Percentiles rank a stretch among this genome's conserved stretches.
Conservation (phyloP, 2,888 invertebrate species). For the Pristionchus japonicus region DNA sequence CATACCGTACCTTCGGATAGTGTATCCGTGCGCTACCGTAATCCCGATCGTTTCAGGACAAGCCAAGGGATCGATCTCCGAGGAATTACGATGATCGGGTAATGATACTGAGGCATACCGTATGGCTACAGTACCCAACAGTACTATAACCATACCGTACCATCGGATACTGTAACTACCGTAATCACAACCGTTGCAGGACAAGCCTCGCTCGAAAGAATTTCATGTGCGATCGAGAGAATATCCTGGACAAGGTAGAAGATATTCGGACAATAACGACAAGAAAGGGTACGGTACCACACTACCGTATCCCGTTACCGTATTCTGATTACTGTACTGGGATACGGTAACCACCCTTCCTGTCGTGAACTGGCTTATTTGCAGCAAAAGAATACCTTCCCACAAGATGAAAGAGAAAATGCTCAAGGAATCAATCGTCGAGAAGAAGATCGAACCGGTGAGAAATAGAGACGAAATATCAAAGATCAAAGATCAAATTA, state of each 20-base stretch:
- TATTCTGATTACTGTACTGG: not conserved
- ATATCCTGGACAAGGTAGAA: not conserved
- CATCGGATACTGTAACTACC: too few relatives aligned
- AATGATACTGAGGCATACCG: too few relatives aligned
- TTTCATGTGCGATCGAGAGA: not conserved
- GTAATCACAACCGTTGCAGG: not conserved
- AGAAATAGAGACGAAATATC: not conserved
- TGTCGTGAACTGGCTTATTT: not conserved
- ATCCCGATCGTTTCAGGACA: not conserved
- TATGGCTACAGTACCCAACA: too few relatives aligned
- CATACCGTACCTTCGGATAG: too few relatives aligned
- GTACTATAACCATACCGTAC: too few relatives aligned
- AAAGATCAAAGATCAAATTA: not conserved
- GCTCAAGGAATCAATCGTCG: not conserved
- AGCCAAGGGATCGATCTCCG: too few relatives aligned
- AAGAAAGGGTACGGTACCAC: not conserved
- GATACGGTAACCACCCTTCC: not conserved
- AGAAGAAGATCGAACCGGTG: not conserved
- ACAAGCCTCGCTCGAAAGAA: too few relatives aligned
- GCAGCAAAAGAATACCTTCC: not conserved
- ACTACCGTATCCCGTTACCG: not conserved
- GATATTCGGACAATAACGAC: not conserved
- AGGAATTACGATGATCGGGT: too few relatives aligned
- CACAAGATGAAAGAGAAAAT: not conserved
- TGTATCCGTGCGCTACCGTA: too few relatives aligned